Conservation (phyloP, 2,797 vertebrate genomes). For the Cuculus canorus region DNA sequence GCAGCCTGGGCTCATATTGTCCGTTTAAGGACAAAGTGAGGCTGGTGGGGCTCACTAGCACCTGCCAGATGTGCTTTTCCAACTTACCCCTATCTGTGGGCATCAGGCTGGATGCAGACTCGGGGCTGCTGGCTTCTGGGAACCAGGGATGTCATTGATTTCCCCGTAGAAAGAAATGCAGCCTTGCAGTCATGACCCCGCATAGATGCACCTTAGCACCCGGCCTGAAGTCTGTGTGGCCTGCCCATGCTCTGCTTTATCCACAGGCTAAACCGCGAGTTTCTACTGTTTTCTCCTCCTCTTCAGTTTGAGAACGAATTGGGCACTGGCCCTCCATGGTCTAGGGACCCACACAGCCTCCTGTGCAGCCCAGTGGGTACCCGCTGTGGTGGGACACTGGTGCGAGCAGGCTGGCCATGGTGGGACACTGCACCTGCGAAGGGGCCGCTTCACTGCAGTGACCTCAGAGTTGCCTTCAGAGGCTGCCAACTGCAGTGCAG, state of each 20-base stretch:
- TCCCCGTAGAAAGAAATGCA: neutral
- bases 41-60: neutral
- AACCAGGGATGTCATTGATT: neutral
- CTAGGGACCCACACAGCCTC: neutral
- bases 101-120: neutral
- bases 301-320: neutral
- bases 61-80: neutral
- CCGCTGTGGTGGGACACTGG: neutral
- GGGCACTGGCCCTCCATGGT: neutral
- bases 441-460: neutral
- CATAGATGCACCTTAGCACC: neutral
- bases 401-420: neutral
- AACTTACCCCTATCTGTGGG: neutral
- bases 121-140: neutral
- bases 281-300: neutral
- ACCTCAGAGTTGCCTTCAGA: neutral
- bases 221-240: neutral
- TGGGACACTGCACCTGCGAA: neutral
- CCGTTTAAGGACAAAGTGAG: neutral
- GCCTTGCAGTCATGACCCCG: neutral
- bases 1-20: rapidly evolving
- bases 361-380: rapidly evolving
- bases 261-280: neutral
- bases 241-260: neutral
- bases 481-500: constrained; percentile 32